Percentiles rank a stretch among this genome's conserved stretches.
These are phyloP conservation scores for Pseudochirops cupreus DNA, from an alignment of 2,797 vertebrate genomes.

Conservation along the genomic window DNA sequence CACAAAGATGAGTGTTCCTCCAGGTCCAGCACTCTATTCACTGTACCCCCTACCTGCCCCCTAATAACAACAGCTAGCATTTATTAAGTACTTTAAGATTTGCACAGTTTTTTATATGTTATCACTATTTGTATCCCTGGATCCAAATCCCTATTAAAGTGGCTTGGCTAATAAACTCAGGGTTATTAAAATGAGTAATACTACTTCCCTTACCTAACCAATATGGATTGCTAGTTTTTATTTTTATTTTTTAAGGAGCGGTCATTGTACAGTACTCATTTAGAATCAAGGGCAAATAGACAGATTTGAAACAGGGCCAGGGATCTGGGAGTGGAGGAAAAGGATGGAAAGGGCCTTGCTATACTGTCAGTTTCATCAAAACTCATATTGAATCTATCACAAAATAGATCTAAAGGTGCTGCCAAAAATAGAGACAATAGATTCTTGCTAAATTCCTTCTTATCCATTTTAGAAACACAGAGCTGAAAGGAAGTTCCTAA, in stretches of 20 bases:
- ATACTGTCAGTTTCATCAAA: background rate
- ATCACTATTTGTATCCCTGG: background rate
- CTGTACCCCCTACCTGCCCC: background rate
- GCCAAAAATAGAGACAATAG: background rate
- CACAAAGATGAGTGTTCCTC: too few species aligned
- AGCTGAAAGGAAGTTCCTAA: background rate
- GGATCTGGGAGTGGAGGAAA: background rate
- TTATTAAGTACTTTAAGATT: background rate
- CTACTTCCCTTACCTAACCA: background rate
- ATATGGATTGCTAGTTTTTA: background rate
- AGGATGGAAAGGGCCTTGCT: background rate
- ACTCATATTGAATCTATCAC: background rate
- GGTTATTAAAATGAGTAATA: background rate
- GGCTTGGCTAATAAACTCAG: background rate
- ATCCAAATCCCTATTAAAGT: background rate
- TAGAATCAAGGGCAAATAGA: background rate
- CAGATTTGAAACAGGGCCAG: background rate
- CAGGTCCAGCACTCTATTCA: background rate
- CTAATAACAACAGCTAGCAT: background rate
- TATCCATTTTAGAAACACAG: conserved; percentile 12
- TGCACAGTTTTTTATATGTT: background rate
- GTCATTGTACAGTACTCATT: background rate
- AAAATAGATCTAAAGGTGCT: background rate
- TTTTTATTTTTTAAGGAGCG: background rate
- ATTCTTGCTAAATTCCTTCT: background rate